Evolutionary conservation across 2,113 vertebrate species (phyloP).

Genomic region (Eretmochelys imbricata): DNA sequence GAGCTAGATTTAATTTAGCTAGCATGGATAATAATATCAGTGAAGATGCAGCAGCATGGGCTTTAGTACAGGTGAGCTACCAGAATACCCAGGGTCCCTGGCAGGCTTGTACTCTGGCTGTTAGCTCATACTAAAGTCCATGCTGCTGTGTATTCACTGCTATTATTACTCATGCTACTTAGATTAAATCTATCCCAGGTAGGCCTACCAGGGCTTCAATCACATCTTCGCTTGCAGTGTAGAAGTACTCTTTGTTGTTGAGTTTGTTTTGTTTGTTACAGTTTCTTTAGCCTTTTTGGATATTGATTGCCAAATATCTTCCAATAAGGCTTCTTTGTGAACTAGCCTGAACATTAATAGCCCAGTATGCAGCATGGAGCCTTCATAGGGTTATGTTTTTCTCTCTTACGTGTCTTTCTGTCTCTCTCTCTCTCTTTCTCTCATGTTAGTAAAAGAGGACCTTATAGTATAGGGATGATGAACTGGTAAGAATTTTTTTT

Average conservation of each 20-base stretch:
- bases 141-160: too few species aligned
- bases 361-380: neutral
- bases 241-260: neutral
- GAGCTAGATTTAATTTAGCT: too few species aligned
- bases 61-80: too few species aligned
- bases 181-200: too few species aligned
- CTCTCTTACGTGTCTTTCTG: neutral
- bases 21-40: too few species aligned
- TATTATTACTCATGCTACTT: too few species aligned
- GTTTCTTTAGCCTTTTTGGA: neutral
- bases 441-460: neutral
- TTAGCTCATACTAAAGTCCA: too few species aligned
- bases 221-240: neutral
- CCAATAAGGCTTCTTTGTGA: neutral
- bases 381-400: neutral
- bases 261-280: fast-evolving
- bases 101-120: too few species aligned
- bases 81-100: too few species aligned
- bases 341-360: neutral
- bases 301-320: neutral
- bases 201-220: too few species aligned
- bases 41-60: too few species aligned
- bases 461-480: neutral
- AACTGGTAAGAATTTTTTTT: neutral
- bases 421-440: neutral